A percentile compares a stretch with the other conserved stretches of the same genome.
phyloP scores from a whole-genome alignment of 2,888 invertebrate genomes.

The Nomada ferruginata region DNA sequence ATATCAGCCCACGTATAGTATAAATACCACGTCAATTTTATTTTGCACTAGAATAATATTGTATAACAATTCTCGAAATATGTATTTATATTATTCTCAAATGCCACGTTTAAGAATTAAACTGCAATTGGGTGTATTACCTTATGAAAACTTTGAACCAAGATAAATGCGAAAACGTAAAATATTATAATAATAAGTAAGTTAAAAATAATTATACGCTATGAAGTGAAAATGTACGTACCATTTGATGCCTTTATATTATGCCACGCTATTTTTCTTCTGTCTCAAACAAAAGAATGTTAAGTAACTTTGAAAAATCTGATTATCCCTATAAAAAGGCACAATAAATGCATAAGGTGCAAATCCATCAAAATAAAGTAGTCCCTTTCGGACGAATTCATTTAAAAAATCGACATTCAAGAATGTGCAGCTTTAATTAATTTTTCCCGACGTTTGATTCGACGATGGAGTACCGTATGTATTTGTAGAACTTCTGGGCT shows the following conservation, averaged over 20 bases:
- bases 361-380: conserved; percentile 8
- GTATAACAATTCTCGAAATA: no score
- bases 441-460: conserved; percentile 33
- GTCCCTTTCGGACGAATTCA: background rate
- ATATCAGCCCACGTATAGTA: no score
- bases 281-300: no score
- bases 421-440: conserved; percentile 41
- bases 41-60: no score
- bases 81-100: no score
- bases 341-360: background rate
- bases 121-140: background rate
- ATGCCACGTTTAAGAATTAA: background rate
- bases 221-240: no score
- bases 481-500: conserved; percentile 38
- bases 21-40: no score
- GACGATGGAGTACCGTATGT: conserved; percentile 24
- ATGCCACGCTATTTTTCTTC: no score
- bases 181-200: background rate
- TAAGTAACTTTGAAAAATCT: no score
- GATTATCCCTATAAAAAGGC: no score
- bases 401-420: conserved; percentile 18
- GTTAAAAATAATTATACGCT: no score
- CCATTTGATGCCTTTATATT: no score
- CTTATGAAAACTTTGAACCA: background rate
- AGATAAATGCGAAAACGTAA: background rate